These are phyloP conservation scores for Jordanella pulchra DNA, from an alignment of 2,797 vertebrate species.

Conservation along the genomic window DNA sequence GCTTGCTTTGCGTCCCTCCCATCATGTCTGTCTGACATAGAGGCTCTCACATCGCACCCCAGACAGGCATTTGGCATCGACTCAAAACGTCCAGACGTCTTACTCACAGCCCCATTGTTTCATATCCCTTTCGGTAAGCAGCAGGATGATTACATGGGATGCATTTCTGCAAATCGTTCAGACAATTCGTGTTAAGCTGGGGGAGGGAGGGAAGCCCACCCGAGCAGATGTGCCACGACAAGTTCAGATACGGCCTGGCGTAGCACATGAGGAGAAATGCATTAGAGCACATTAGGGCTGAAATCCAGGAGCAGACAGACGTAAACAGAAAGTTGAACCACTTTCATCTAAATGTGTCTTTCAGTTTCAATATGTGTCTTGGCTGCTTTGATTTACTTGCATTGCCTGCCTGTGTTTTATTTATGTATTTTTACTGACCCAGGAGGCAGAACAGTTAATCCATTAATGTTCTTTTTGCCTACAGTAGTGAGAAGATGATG, in stretches of 20 bases:
- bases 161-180: slow-evolving; percentile 53
- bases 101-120: slow-evolving; percentile 80
- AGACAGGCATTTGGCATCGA: slow-evolving; percentile 76
- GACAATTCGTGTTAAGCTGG: slow-evolving; percentile 56
- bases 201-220: slow-evolving; percentile 47
- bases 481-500: background rate
- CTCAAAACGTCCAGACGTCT: slow-evolving; percentile 80
- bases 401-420: background rate
- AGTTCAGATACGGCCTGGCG: slow-evolving; percentile 44
- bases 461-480: background rate
- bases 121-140: slow-evolving; percentile 70
- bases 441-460: background rate
- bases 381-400: background rate
- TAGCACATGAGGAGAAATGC: slow-evolving; percentile 4
- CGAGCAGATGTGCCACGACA: slow-evolving; percentile 60
- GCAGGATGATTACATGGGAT: slow-evolving; percentile 71
- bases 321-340: background rate
- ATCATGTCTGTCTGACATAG: slow-evolving; percentile 68
- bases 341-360: background rate
- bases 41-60: slow-evolving; percentile 64
- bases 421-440: slow-evolving; percentile 1
- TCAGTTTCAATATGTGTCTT: slow-evolving; percentile 3
- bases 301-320: slow-evolving; percentile 1
- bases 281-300: background rate
- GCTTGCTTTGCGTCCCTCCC: slow-evolving; percentile 61